phyloP scores from a whole-genome alignment of 1,140 invertebrate species.

The Dendrolimus kikuchii region DNA sequence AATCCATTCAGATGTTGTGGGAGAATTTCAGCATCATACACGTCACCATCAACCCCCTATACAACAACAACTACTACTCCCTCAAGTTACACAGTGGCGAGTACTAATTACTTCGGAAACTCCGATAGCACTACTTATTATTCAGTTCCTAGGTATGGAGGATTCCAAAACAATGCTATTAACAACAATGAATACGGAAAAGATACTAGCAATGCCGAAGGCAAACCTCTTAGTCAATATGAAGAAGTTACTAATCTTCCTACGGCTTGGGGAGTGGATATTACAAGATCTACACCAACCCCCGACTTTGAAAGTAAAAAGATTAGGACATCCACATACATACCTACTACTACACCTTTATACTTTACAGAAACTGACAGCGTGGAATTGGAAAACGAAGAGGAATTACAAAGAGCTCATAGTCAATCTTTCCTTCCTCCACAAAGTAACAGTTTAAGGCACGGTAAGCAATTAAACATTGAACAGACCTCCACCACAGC shows the following conservation, averaged over 20 bases:
- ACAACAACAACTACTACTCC: constrained; percentile 31
- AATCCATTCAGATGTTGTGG: constrained; percentile 60
- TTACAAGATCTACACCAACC: constrained; percentile 30
- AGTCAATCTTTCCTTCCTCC: constrained; percentile 66
- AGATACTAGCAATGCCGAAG: constrained; percentile 31
- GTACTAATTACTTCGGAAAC: constrained; percentile 50
- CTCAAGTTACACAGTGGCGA: constrained; percentile 50
- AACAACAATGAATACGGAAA: constrained; percentile 44
- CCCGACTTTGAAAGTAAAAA: constrained; percentile 58
- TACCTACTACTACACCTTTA: constrained; percentile 35
- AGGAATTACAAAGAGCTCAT: constrained; percentile 68
- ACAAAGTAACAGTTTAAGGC: constrained; percentile 47
- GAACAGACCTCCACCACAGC: constrained; percentile 36
- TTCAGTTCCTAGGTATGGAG: constrained; percentile 59
- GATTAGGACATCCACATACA: constrained; percentile 33
- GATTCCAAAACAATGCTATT: constrained; percentile 71
- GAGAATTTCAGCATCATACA: constrained; percentile 64
- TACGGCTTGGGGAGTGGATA: constrained; percentile 51
- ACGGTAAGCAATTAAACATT: constrained; percentile 59
- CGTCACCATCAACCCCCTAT: constrained; percentile 36
- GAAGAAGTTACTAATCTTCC: constrained; percentile 52
- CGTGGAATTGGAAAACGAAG: constrained; percentile 65
- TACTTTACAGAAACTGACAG: constrained; percentile 58
- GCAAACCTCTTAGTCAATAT: constrained; percentile 49
- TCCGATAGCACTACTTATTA: constrained; percentile 39